These are phyloP conservation scores for Daboia siamensis DNA, from an alignment of 2,113 vertebrate species.

Conservation along the genomic window DNA sequence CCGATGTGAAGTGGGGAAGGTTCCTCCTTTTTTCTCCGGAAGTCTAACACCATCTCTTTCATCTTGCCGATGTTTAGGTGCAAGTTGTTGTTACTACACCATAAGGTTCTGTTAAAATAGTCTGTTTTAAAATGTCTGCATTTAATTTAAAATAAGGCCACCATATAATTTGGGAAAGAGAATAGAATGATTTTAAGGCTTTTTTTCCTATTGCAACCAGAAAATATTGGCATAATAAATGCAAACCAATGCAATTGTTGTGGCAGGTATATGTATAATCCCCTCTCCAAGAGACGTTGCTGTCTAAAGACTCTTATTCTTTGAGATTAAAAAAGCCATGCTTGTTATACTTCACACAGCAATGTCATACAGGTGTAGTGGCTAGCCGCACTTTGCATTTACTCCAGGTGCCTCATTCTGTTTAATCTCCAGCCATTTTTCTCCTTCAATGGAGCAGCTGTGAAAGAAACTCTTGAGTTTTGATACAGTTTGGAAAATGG, in stretches of 20 bases:
- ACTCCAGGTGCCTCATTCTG: constrained; percentile 58
- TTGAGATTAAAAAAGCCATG: constrained; percentile 35
- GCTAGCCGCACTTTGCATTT: constrained; percentile 54
- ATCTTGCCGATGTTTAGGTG: too few relatives aligned
- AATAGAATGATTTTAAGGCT: neutral
- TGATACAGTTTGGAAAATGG: constrained; percentile 67
- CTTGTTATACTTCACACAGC: constrained; percentile 26
- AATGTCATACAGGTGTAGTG: constrained; percentile 43
- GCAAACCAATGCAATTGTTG: neutral
- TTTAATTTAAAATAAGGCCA: neutral
- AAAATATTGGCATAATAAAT: neutral
- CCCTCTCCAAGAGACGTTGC: neutral
- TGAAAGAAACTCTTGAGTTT: constrained; percentile 59
- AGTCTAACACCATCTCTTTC: too few relatives aligned
- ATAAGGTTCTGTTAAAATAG: neutral
- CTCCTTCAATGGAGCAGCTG: constrained; percentile 61
- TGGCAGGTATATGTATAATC: neutral
- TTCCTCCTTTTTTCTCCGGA: too few relatives aligned
- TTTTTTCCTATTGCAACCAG: neutral
- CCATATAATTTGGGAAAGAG: neutral
- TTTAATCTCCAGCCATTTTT: constrained; percentile 70
- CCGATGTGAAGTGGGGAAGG: too few relatives aligned
- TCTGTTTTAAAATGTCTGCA: neutral
- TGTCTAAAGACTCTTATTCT: constrained; percentile 22
- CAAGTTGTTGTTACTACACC: too few relatives aligned